phyloP scores from a whole-genome alignment of 2,797 vertebrate species.

The Pseudochirops corinnae region DNA sequence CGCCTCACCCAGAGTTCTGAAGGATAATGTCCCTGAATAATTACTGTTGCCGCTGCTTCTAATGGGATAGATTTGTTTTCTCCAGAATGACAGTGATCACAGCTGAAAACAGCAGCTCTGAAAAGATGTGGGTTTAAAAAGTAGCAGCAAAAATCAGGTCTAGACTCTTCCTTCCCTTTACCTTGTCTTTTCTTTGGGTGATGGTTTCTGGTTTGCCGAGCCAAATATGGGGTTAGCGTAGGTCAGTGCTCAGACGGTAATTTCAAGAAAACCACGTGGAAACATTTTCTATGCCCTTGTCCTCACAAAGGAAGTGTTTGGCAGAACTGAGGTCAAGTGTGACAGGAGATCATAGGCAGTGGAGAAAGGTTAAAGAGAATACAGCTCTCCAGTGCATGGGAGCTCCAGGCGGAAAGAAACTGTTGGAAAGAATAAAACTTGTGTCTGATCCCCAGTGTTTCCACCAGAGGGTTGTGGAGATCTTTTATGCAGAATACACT shows the following conservation, averaged over 20 bases:
- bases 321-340: not conserved
- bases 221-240: not conserved
- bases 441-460: not conserved
- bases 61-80: not conserved
- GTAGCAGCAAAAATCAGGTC: not conserved
- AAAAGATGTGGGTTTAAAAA: not conserved
- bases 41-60: not conserved
- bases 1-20: not conserved
- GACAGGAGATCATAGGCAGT: not conserved
- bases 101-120: not conserved
- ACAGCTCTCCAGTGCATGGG: not conserved
- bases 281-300: not conserved
- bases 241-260: slow-evolving; percentile 18
- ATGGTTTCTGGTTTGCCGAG: not conserved
- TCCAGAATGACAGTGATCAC: not conserved
- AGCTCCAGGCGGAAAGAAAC: not conserved
- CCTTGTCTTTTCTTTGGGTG: slow-evolving; percentile 30
- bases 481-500: not conserved
- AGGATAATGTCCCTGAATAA: not conserved
- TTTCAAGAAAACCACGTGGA: slow-evolving; percentile 11
- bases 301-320: not conserved
- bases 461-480: not conserved
- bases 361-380: not conserved
- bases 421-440: not conserved
- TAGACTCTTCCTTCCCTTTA: not conserved